Base-by-base conservation (phyloP, 2,113 vertebrate genomes). In the Nicator chloris region DNA sequence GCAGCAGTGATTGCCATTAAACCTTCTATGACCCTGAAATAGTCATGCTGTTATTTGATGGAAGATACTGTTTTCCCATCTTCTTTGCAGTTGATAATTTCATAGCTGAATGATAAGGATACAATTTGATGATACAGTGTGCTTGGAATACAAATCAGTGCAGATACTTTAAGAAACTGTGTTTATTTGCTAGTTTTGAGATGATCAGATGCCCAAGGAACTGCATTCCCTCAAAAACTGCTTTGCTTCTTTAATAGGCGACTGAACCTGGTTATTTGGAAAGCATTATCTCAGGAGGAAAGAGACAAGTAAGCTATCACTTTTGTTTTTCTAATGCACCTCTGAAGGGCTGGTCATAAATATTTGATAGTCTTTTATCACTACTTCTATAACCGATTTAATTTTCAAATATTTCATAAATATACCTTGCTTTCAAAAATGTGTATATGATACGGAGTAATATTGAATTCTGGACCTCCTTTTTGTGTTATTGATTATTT, bases 231-330 rank as follows among this genome's bases (percentile, higher is more conserved):
- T 93, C 57, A 90, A 72, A 87, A 72, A 56, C 18, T 70, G 15
- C 69, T 92, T 97, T 80, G 5, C 91, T 95, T 90, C 70, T 86
- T 97, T 95, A 95, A 97, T 45, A 99, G 98, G 83, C 97, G 96
- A 28, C 97, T 98, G 77, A 98, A 98, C 96, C 90, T 96, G 82
- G 70, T 98, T 72, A 79, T 98, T 69, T 98, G 98, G 98, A 98
- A 87, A 97, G 98, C 96, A 18, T 92, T 98, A 21, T 92, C 98
- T 90, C 95, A 97, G 93, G 98, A 98, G 37, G 98, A 98, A 95
- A 98, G 90, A 97, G 96, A 98, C 69, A 98, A 97, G 98, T 98
- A 98, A 98, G 98, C 65, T 47, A 13, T 84, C 53, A 33, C 15
- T 76, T 84, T 75, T 76, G 18, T 6, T 44, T 91, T 95, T 84